A percentile compares a stretch with the other conserved stretches of the same genome.
Conservation (phyloP, 2,113 vertebrate species). For the Oryzias javanicus region DNA sequence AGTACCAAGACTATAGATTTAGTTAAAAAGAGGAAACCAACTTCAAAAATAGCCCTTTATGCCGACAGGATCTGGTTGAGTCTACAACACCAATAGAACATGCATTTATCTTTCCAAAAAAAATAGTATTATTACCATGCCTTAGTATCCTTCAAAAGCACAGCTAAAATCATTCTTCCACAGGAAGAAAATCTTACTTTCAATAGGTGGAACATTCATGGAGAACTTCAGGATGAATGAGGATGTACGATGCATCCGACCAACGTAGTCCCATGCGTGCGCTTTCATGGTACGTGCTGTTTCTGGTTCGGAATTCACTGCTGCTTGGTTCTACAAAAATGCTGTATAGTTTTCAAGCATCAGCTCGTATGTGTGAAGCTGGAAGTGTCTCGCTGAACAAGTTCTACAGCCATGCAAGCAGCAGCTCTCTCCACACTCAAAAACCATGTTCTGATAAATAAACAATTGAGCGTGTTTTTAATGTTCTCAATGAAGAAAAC, state of each 20-base stretch:
- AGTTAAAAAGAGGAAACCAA: slow-evolving; percentile 20
- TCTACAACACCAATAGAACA: slow-evolving; percentile 13
- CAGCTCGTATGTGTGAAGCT: too few relatives aligned
- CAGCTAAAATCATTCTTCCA: slow-evolving; percentile 69
- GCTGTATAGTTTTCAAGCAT: slow-evolving; percentile 1
- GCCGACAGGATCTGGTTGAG: slow-evolving; percentile 24
- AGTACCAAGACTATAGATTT: slow-evolving; percentile 1
- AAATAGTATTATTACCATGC: slow-evolving; percentile 22
- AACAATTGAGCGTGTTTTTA: background rate
- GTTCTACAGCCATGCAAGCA: background rate
- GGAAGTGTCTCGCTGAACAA: slow-evolving; percentile 11
- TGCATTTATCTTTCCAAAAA: slow-evolving; percentile 4
- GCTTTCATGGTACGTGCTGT: slow-evolving; percentile 34
- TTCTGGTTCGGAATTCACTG: background rate
- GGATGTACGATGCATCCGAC: slow-evolving; percentile 32
- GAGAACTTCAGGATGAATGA: slow-evolving; percentile 5
- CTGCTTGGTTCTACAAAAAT: slow-evolving; percentile 22
- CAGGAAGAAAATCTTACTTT: slow-evolving; percentile 67
- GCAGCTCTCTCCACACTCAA: background rate
- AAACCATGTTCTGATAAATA: slow-evolving; percentile 2
- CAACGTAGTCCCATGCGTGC: slow-evolving; percentile 42
- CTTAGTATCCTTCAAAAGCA: slow-evolving; percentile 14
- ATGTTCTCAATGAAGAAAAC: too few relatives aligned
- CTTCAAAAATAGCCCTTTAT: slow-evolving; percentile 53
- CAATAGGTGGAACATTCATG: background rate